Evolutionary conservation across 1,140 invertebrate species (phyloP).

Genomic region (Anagrus nilaparvatae): DNA sequence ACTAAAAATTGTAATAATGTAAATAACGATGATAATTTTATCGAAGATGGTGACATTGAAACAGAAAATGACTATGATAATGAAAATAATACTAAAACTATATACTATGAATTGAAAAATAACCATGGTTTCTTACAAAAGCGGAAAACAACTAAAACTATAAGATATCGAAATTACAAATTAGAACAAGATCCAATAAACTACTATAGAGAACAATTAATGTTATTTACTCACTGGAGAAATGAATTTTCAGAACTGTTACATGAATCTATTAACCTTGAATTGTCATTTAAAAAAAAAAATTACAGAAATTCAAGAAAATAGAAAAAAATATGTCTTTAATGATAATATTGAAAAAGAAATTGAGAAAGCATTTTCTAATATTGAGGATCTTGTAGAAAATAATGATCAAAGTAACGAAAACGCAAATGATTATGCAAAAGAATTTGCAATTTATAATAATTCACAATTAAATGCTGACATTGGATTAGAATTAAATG

Average conservation of each 20-base stretch:
- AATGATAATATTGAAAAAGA: conserved; percentile 1
- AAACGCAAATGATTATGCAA: neutral
- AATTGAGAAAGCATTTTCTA: neutral
- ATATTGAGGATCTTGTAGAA: neutral
- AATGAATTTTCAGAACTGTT: neutral
- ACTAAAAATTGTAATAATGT: neutral
- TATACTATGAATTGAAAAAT: conserved; percentile 4
- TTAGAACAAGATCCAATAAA: conserved; percentile 2
- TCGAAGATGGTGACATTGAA: conserved; percentile 1
- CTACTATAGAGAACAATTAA: conserved; percentile 7
- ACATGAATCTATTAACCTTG: neutral
- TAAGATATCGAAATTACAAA: conserved; percentile 8
- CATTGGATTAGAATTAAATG: neutral
- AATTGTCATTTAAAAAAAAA: neutral
- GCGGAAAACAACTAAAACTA: neutral
- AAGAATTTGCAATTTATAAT: neutral
- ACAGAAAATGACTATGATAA: neutral
- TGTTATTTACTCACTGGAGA: conserved; percentile 7
- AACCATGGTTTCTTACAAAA: neutral
- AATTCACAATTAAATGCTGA: neutral
- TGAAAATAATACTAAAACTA: neutral
- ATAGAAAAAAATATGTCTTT: neutral
- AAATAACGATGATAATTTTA: neutral
- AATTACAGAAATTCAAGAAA: conserved; percentile 2
- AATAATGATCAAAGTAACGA: neutral